Evolutionary conservation across 2,888 invertebrate species (phyloP).

Genomic region (Cantharis lateralis): DNA sequence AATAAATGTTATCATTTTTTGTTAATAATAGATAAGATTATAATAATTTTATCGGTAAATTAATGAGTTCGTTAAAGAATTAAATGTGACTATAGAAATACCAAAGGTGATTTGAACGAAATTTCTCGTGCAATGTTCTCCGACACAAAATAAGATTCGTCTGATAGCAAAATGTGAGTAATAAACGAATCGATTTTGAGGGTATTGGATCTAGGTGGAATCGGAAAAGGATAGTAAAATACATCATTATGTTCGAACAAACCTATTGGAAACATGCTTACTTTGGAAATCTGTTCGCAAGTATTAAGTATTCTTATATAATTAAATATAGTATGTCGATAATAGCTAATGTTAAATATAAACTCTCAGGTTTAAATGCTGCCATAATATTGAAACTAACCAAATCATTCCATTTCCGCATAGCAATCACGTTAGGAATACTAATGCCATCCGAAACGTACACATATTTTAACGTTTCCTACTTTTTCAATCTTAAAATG

Average conservation of each 20-base stretch:
- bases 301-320: background rate
- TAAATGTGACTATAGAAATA: background rate
- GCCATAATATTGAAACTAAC: background rate
- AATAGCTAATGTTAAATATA: background rate
- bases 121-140: background rate
- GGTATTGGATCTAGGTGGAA: background rate
- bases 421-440: background rate
- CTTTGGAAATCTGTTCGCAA: background rate
- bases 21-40: background rate
- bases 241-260: background rate
- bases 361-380: background rate
- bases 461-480: background rate
- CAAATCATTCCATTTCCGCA: background rate
- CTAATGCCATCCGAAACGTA: background rate
- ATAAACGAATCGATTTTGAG: background rate
- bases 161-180: background rate
- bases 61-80: background rate
- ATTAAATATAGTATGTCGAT: background rate
- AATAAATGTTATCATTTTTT: background rate
- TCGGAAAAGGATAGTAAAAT: background rate
- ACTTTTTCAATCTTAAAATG: background rate
- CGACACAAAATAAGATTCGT: background rate
- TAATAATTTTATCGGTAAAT: background rate
- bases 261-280: background rate
- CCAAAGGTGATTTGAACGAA: background rate